Conservation (phyloP, 1,140 invertebrate species). For the Drosophila equinoxialis region DNA sequence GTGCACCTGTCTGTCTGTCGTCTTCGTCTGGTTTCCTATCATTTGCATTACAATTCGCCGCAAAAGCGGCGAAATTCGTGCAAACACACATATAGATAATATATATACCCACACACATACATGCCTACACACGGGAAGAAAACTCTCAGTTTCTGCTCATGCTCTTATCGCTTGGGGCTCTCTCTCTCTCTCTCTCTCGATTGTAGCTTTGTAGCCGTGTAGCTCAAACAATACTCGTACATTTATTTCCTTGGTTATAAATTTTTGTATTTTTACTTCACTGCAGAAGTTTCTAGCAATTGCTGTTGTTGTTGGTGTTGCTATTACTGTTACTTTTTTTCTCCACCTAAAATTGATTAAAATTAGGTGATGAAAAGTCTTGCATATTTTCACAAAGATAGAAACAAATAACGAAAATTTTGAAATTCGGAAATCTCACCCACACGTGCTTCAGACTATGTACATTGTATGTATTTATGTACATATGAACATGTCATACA, state of each 20-base stretch:
- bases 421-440: slow-evolving; percentile 15
- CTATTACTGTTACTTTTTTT: neutral
- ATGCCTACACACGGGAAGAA: neutral
- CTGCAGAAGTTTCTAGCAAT: slow-evolving; percentile 51
- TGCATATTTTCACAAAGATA: neutral
- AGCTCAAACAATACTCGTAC: slow-evolving; percentile 23
- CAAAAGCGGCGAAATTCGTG: slow-evolving; percentile 1
- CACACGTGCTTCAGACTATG: slow-evolving; percentile 13
- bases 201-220: slow-evolving; percentile 54
- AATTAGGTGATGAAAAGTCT: neutral
- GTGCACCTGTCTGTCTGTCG: slow-evolving; percentile 20
- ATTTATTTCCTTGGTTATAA: neutral
- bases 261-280: slow-evolving; percentile 34
- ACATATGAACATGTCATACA: neutral
- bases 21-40: slow-evolving; percentile 1
- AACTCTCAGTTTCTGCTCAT: neutral
- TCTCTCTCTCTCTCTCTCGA: slow-evolving; percentile 19
- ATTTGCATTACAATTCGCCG: slow-evolving; percentile 39
- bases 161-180: neutral
- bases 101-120: neutral
- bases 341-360: neutral
- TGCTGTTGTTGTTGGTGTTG: slow-evolving; percentile 29
- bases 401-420: neutral
- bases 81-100: neutral
- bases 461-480: slow-evolving; percentile 2